phyloP scores from a whole-genome alignment of 2,888 invertebrate species.

The Oasisia sp. region DNA sequence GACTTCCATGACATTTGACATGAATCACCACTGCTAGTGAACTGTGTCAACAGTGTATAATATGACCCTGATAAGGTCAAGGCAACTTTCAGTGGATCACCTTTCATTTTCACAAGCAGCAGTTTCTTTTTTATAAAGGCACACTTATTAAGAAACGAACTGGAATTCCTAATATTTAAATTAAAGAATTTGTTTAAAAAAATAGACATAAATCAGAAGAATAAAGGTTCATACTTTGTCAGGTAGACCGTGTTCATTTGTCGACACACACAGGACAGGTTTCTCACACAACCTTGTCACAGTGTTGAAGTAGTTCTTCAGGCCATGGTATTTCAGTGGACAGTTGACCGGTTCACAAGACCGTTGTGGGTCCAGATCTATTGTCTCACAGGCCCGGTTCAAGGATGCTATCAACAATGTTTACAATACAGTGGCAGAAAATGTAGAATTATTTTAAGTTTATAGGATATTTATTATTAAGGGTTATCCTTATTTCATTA shows the following conservation, averaged over 20 bases:
- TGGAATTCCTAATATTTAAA: neutral
- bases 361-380: neutral
- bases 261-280: neutral
- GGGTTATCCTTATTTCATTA: too few species aligned
- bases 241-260: neutral
- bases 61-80: neutral
- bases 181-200: neutral
- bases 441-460: neutral
- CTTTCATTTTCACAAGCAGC: neutral
- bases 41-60: neutral
- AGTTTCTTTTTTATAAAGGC: neutral
- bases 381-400: neutral
- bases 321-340: neutral
- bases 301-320: neutral
- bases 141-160: too few species aligned
- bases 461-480: neutral
- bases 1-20: neutral
- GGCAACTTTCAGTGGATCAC: neutral
- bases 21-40: neutral
- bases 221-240: neutral
- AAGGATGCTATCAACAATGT: neutral
- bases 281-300: neutral
- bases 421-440: neutral
- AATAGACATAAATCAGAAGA: neutral
- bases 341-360: neutral